Base-by-base conservation (phyloP, 1,140 invertebrate genomes). In the Magallana ariakensis region DNA sequence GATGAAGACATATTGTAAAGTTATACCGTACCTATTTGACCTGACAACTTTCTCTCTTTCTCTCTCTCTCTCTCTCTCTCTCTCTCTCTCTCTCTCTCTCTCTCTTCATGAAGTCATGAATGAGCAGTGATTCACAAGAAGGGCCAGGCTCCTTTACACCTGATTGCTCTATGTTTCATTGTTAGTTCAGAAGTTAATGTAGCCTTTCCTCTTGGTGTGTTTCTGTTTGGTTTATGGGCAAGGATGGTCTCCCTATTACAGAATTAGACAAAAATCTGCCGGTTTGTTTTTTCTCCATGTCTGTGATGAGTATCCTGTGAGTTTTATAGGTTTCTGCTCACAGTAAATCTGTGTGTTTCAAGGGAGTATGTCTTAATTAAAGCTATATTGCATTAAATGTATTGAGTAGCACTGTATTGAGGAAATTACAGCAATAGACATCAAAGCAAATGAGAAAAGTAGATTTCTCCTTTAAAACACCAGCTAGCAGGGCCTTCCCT, bases 401-500 rank as follows among this genome's bases (percentile, higher is more conserved):
- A 46, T 46, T 46, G 33, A 46, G 33, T 46, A 46, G 33, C 33
- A 46, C 15, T 75, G 66, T 75, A 75, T 75, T 33, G 66, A 75
- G 66, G 66, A 75, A 75, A 75, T 75, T 75, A 33, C 19, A 9
- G 66, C 22, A 26, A 75, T 75, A 75, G 11, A 26, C 66, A 75
- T 75, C 66, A 75, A 75, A 75, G 66, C 33, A 22, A 75, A 26
- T 75, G 66, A 75, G 66, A 75, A 62, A 62, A 16, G 58, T 62
- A 62, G 58, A n/a, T 62, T 62, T 19, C 16, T 62, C 58, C 58
- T 62, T 62, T n/a, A 62, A 22, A 5, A 75, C 22, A 11, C 13
- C 19, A 75, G 11, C 19, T 75, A 33, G 22, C 19, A 75, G 11
- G 1, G 62, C 13, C 66, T 75, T 26, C 66, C 22, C 22, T 75